Percentiles rank a stretch among this genome's conserved stretches.
Conservation (phyloP, 2,113 vertebrate species). For the Antennarius striatus region DNA sequence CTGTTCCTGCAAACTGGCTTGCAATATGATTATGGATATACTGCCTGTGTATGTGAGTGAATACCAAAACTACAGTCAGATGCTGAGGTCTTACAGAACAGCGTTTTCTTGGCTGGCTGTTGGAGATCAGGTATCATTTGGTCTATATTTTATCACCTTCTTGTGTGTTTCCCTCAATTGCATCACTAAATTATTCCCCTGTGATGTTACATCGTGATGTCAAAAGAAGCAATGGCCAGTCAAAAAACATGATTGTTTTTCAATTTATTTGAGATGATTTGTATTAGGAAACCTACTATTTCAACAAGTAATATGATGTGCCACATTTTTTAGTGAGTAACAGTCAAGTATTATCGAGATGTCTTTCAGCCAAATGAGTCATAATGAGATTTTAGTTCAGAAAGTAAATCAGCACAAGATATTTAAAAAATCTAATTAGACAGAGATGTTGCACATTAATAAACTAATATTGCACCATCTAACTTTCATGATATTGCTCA, state of each 20-base stretch:
- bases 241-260: slow-evolving; percentile 6
- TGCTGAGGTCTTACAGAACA: neutral
- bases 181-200: too few relatives aligned
- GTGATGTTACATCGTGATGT: too few relatives aligned
- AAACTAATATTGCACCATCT: slow-evolving; percentile 40
- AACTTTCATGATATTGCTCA: slow-evolving; percentile 1
- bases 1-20: slow-evolving; percentile 15
- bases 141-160: too few relatives aligned
- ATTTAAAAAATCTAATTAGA: slow-evolving; percentile 19
- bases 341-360: slow-evolving; percentile 13
- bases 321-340: slow-evolving; percentile 20
- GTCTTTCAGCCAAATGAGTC: slow-evolving; percentile 3
- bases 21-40: slow-evolving; percentile 26
- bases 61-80: neutral
- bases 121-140: too few relatives aligned
- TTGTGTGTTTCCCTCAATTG: too few relatives aligned
- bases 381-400: slow-evolving; percentile 32
- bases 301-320: slow-evolving; percentile 7
- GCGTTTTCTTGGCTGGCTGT: too few relatives aligned
- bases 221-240: too few relatives aligned
- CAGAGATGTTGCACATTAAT: slow-evolving; percentile 38
- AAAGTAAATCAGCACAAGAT: slow-evolving; percentile 23
- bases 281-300: slow-evolving; percentile 15
- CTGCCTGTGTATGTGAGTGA: slow-evolving; percentile 9
- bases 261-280: slow-evolving; percentile 11